These are phyloP conservation scores for Zaprionus ghesquierei DNA, from an alignment of 1,140 invertebrate species.

Conservation along the genomic window DNA sequence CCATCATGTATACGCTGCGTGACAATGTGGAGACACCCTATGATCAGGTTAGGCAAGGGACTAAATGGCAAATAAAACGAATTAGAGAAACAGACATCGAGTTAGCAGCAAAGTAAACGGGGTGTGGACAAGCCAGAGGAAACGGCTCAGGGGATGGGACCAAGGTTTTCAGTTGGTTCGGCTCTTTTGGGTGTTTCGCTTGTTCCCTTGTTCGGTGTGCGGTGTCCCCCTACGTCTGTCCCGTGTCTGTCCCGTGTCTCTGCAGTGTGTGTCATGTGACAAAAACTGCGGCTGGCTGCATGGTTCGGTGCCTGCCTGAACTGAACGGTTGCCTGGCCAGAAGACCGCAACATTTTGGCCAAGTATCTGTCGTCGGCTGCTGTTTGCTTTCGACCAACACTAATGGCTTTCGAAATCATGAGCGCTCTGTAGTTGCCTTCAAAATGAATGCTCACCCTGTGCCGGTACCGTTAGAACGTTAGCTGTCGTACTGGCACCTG, in stretches of 20 bases:
- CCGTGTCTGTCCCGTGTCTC: background rate
- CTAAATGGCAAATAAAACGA: slow-evolving; percentile 25
- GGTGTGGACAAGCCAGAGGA: background rate
- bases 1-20: too few relatives aligned
- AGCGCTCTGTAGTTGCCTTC: slow-evolving; percentile 19
- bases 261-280: background rate
- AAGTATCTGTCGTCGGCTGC: slow-evolving; percentile 5
- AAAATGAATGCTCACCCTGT: slow-evolving; percentile 43
- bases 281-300: background rate
- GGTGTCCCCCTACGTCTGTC: background rate
- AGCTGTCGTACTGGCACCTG: background rate
- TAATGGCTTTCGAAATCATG: slow-evolving; percentile 53
- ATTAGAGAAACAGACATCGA: slow-evolving; percentile 9
- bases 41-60: background rate
- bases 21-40: background rate
- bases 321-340: slow-evolving; percentile 7
- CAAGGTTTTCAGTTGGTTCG: background rate
- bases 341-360: slow-evolving; percentile 60
- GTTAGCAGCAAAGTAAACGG: background rate
- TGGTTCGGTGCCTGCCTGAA: background rate
- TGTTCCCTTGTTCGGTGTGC: background rate
- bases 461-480: background rate
- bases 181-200: background rate
- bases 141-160: background rate
- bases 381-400: slow-evolving; percentile 21